Conservation (phyloP, 2,797 vertebrate species). For the Champsocephalus esox region DNA sequence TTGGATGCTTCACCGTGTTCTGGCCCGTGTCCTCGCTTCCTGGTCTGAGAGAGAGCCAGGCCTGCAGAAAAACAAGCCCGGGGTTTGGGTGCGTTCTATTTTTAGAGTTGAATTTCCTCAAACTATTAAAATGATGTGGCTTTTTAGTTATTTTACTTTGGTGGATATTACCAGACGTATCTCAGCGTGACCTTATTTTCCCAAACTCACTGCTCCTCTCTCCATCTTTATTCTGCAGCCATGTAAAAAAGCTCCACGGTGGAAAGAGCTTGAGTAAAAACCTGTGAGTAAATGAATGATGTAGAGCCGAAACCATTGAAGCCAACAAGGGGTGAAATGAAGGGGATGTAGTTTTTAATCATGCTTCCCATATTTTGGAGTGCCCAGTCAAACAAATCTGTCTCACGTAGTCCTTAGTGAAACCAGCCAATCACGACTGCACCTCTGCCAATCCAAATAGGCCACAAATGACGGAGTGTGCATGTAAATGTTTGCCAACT, state of each 20-base stretch:
- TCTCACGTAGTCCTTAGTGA: slow-evolving; percentile 68
- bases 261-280: slow-evolving; percentile 39
- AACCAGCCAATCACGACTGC: slow-evolving; percentile 74
- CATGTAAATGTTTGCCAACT: slow-evolving; percentile 74
- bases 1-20: slow-evolving; percentile 50
- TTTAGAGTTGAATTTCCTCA: slow-evolving; percentile 54
- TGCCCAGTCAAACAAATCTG: slow-evolving; percentile 81
- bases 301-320: slow-evolving; percentile 45
- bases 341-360: slow-evolving; percentile 73
- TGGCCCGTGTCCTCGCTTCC: slow-evolving; percentile 48
- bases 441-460: slow-evolving; percentile 79
- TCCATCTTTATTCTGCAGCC: slow-evolving; percentile 21
- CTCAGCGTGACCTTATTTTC: slow-evolving; percentile 43
- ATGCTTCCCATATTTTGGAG: slow-evolving; percentile 61
- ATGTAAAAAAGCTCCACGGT: slow-evolving; percentile 31
- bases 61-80: slow-evolving; percentile 42
- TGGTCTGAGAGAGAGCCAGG: slow-evolving; percentile 54
- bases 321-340: slow-evolving; percentile 66
- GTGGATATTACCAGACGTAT: slow-evolving; percentile 23
- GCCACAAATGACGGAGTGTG: slow-evolving; percentile 70
- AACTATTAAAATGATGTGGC: slow-evolving; percentile 33
- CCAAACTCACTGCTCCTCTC: slow-evolving; percentile 27
- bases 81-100: slow-evolving; percentile 58
- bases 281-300: slow-evolving; percentile 57
- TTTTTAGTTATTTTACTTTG: slow-evolving; percentile 36